These are phyloP conservation scores for Ceratosolen fusciceps DNA, from an alignment of 1,140 invertebrate genomes.

Conservation along the genomic window DNA sequence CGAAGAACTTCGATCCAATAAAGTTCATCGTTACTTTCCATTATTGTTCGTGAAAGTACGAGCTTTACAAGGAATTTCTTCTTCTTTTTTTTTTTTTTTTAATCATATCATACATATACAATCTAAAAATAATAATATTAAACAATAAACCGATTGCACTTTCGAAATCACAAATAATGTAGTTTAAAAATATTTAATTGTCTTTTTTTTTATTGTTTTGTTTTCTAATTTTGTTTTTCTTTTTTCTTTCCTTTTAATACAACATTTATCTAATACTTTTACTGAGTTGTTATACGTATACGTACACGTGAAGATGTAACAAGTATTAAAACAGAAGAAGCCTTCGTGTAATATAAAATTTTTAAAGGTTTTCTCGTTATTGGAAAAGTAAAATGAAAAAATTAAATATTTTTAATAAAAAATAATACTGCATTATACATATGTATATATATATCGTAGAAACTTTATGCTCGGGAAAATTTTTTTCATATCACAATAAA, in stretches of 20 bases:
- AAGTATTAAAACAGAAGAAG: not conserved
- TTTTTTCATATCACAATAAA: not conserved
- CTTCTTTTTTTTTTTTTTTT: too few relatives aligned
- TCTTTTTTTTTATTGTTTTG: too few relatives aligned
- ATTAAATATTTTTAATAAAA: not conserved
- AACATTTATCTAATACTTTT: not conserved
- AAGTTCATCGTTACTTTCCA: too few relatives aligned
- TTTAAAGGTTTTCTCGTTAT: not conserved
- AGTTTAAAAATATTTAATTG: constrained; percentile 10
- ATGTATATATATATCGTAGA: too few relatives aligned
- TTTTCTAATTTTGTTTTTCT: too few relatives aligned
- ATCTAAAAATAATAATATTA: not conserved
- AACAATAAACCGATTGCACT: constrained; percentile 4
- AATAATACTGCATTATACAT: constrained; percentile 32
- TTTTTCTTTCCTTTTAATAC: too few relatives aligned
- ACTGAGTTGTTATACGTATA: not conserved
- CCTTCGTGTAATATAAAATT: not conserved
- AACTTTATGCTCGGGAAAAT: not conserved
- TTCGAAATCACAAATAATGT: constrained; percentile 2
- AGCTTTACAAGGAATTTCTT: too few relatives aligned
- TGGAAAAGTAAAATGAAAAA: not conserved
- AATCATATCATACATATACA: too few relatives aligned
- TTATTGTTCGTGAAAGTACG: too few relatives aligned
- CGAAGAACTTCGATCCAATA: too few relatives aligned
- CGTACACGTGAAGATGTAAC: too few relatives aligned